Conservation (phyloP, 2,113 vertebrate genomes). For the Hassar affinis region DNA sequence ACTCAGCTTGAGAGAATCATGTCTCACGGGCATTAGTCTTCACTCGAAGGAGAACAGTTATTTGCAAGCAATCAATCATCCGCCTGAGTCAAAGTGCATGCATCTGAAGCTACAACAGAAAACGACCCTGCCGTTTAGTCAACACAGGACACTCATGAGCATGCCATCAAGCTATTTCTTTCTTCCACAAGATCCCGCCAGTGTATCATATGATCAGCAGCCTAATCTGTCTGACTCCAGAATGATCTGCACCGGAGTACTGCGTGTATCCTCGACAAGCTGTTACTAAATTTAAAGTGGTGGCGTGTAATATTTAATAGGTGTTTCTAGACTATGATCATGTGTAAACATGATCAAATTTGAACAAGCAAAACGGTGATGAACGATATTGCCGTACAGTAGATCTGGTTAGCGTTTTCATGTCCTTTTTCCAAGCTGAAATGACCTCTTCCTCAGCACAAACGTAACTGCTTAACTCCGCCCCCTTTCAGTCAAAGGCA, state of each 20-base stretch:
- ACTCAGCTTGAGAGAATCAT: background rate
- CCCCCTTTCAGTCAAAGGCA: background rate
- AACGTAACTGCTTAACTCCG: background rate
- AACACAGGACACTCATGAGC: background rate
- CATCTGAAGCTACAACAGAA: background rate
- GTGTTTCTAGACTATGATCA: background rate
- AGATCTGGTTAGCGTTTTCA: background rate
- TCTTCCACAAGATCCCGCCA: background rate
- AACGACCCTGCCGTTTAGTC: background rate
- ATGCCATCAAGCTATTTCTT: background rate
- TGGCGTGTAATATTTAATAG: background rate
- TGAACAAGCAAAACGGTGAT: background rate
- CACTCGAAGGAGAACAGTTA: background rate
- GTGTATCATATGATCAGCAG: constrained; percentile 22
- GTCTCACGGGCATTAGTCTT: background rate
- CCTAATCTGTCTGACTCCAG: background rate
- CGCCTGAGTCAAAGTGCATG: background rate
- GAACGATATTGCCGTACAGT: background rate
- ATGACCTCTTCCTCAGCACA: background rate
- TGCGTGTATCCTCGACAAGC: background rate
- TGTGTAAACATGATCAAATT: background rate
- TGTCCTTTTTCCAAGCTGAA: background rate
- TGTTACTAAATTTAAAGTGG: background rate
- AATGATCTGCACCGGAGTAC: background rate
- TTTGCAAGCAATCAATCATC: background rate